These are phyloP conservation scores for Burhinus oedicnemus DNA, from an alignment of 2,113 vertebrate species.

Conservation along the genomic window DNA sequence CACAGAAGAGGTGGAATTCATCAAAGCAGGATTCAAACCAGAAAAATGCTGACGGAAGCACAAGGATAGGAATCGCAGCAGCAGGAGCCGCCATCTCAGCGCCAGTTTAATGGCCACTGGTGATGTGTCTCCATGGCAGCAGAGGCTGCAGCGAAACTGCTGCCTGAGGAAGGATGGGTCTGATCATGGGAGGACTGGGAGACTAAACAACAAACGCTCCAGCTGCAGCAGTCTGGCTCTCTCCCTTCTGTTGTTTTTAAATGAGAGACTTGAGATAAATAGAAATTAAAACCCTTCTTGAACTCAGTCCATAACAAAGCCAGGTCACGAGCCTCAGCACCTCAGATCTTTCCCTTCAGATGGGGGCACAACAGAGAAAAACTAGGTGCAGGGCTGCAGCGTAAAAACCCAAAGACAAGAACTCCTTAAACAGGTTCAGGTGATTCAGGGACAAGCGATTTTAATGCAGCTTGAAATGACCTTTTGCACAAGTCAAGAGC, in stretches of 20 bases:
- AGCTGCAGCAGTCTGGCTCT: background rate
- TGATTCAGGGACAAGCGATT: background rate
- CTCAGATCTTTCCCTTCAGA: background rate
- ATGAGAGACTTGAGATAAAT: background rate
- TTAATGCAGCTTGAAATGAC: background rate
- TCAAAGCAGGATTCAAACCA: background rate
- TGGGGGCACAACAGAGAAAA: background rate
- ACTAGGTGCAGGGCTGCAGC: background rate
- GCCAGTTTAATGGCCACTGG: background rate
- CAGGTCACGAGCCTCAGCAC: background rate
- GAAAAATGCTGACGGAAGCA: background rate
- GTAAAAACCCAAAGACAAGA: background rate
- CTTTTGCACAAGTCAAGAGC: background rate
- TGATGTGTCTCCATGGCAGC: slow-evolving; percentile 1
- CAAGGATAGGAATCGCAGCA: background rate
- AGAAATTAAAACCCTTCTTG: background rate
- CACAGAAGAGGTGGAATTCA: background rate
- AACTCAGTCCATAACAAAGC: accelerated
- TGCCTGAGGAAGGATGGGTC: background rate
- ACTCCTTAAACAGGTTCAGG: background rate
- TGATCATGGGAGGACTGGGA: background rate
- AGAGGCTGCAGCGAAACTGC: background rate
- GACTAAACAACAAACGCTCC: background rate
- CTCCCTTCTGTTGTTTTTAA: background rate
- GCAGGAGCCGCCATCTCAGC: background rate